Percentiles rank a stretch among this genome's conserved stretches.
These are phyloP conservation scores for Drosophila orena DNA, from an alignment of 1,140 invertebrate species.

Conservation along the genomic window DNA sequence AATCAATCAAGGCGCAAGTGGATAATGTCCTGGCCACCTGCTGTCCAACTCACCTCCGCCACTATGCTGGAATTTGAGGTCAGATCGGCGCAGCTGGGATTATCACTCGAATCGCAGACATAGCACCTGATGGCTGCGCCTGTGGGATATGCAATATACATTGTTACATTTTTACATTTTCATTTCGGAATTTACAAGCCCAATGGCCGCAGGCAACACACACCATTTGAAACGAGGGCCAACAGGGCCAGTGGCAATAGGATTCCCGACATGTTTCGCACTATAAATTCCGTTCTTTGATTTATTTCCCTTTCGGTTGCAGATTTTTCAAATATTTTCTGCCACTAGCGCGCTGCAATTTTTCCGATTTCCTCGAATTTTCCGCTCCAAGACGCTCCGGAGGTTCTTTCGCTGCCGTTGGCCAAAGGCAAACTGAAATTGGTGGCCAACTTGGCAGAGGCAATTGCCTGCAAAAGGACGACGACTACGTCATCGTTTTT, in stretches of 20 bases:
- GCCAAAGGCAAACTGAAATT: conserved; percentile 71
- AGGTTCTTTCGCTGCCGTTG: conserved; percentile 47
- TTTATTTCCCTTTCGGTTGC: conserved; percentile 12
- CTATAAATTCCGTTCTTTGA: conserved; percentile 19
- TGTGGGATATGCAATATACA: conserved; percentile 44
- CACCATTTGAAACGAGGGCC: conserved; percentile 59
- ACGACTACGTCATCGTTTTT: conserved; percentile 49
- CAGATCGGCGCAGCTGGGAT: conserved; percentile 88
- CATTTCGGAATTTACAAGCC: background rate
- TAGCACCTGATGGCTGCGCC: conserved; percentile 89
- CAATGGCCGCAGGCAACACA: conserved; percentile 29
- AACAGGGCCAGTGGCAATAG: conserved; percentile 43
- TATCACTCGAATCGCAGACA: conserved; percentile 92
- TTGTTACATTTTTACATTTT: conserved; percentile 6
- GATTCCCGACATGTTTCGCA: conserved; percentile 21
- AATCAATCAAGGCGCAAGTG: conserved; percentile 28
- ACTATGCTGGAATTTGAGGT: conserved; percentile 70
- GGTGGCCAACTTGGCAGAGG: conserved; percentile 29
- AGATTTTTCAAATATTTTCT: conserved; percentile 29
- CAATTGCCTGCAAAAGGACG: conserved; percentile 45
- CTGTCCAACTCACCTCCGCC: conserved; percentile 67
- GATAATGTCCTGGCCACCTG: background rate
- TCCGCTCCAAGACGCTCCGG: background rate
- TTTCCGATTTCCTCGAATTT: conserved; percentile 11
- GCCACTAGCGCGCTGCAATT: conserved; percentile 9